These are phyloP conservation scores for Drosophila micromelanica DNA, from an alignment of 1,140 invertebrate species.

Conservation along the genomic window DNA sequence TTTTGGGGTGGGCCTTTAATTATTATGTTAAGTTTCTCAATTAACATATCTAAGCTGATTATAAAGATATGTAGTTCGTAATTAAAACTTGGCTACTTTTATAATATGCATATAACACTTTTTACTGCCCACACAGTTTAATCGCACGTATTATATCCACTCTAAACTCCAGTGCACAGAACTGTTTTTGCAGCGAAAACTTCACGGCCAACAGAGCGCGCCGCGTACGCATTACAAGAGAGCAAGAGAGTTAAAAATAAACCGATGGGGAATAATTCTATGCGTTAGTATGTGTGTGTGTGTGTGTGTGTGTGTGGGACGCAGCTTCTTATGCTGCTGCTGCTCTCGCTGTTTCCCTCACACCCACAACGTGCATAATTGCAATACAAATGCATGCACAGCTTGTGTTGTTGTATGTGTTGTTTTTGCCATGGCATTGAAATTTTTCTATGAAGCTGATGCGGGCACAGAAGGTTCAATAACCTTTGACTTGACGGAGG, in stretches of 20 bases:
- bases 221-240: conserved; percentile 50
- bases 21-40: not conserved
- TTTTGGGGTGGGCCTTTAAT: conserved; percentile 29
- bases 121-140: not conserved
- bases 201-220: conserved; percentile 72
- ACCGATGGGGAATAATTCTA: conserved; percentile 36
- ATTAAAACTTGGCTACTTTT: not conserved
- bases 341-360: conserved; percentile 33
- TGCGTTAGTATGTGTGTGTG: not conserved
- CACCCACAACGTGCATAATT: conserved; percentile 61
- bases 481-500: conserved; percentile 60
- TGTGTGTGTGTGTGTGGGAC: conserved; percentile 19
- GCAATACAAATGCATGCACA: conserved; percentile 41
- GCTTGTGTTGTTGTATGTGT: conserved; percentile 24
- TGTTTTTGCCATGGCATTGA: conserved; percentile 68
- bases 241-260: conserved; percentile 69
- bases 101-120: not conserved
- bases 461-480: conserved; percentile 64
- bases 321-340: conserved; percentile 52
- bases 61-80: too few relatives aligned
- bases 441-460: conserved; percentile 69
- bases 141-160: conserved; percentile 38
- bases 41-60: not conserved
- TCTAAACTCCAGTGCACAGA: conserved; percentile 40
- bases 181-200: conserved; percentile 55